Evolutionary conservation across 2,113 vertebrate species (phyloP), one percentile per base, ranked within the genome.

Genomic region (Megalops atlanticus): DNA sequence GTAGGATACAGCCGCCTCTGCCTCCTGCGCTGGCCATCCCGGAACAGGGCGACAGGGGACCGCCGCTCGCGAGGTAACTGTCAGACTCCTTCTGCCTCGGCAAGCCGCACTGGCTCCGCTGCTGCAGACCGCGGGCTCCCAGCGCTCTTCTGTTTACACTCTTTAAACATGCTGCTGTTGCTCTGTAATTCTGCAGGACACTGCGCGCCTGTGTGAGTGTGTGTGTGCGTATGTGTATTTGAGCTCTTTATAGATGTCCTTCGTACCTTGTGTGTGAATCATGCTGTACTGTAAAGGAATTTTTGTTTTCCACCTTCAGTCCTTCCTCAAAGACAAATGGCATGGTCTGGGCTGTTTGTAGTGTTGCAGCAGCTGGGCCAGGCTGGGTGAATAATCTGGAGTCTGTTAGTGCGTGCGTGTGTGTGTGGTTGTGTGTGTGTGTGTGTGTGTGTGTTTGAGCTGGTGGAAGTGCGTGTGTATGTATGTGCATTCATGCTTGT

Each of bases 1-100:
- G 89, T 47, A 85, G 91, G 87, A 92, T 87, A 93, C 93, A 91
- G 89, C 70, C 80, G 89, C 84, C 88, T 84, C 87, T 80, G 87
- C 87, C 84, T 87, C 84, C 87, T 80, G 87, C 87, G 35, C 85
- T 33, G 82, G 36, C 8, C 72, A 83, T 83, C 84, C 84, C 82
- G 80, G 82, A 83, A 76, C 79, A 64, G 76, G 74, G 68, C 31
- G 39, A 79, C 72, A 16, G 40, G 58, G 74, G 83, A 74, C 11
- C 15, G 69, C 82, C 81, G 77, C 87, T 86, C 77, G 47, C 64
- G 76, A 93, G 92, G 92, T 92, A n/a, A 92, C 86, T 83, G 90
- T 89, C 86, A 87, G 79, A 85, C 49, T 31, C 89, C 81, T 89
- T 86, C 89, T 88, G n/a, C 36, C 45, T 27, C 35, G 31, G 38